These are phyloP conservation scores for Caenorhabditis zanzibari DNA, from an alignment of 2,888 invertebrate species.

Conservation along the genomic window DNA sequence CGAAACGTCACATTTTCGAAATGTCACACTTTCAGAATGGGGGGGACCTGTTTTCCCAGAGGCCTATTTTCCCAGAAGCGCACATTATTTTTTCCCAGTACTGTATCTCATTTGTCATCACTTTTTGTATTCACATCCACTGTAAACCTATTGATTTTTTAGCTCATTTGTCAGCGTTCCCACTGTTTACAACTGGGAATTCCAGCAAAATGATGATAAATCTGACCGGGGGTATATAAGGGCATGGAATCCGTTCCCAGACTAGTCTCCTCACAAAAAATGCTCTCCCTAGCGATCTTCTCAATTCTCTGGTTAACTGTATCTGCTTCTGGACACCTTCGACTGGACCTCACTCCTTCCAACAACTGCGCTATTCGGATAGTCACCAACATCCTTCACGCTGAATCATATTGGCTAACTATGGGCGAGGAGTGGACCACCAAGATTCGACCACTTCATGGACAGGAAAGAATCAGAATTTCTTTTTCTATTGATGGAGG, in stretches of 20 bases:
- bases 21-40: too few species aligned
- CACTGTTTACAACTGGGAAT: not conserved
- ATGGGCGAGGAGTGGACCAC: not conserved
- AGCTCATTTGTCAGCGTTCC: not conserved
- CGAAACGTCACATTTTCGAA: too few species aligned
- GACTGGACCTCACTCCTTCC: conserved; percentile 19
- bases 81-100: too few species aligned
- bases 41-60: too few species aligned
- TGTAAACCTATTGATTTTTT: not conserved
- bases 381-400: not conserved
- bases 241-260: not conserved
- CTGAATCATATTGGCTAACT: not conserved
- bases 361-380: conserved; percentile 15
- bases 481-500: not conserved
- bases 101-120: not conserved
- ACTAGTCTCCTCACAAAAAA: too few species aligned
- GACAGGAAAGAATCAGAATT: not conserved
- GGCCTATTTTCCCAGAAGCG: too few species aligned
- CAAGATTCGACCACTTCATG: not conserved
- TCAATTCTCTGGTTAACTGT: too few species aligned
- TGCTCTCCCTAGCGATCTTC: too few species aligned
- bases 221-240: conserved; percentile 1
- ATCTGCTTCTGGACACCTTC: conserved; percentile 24
- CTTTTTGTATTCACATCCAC: not conserved
- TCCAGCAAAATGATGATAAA: not conserved